A percentile compares a stretch with the other conserved stretches of the same genome.
Evolutionary conservation across 2,113 vertebrate species (phyloP).

Genomic region (Triplophysa rosa): DNA sequence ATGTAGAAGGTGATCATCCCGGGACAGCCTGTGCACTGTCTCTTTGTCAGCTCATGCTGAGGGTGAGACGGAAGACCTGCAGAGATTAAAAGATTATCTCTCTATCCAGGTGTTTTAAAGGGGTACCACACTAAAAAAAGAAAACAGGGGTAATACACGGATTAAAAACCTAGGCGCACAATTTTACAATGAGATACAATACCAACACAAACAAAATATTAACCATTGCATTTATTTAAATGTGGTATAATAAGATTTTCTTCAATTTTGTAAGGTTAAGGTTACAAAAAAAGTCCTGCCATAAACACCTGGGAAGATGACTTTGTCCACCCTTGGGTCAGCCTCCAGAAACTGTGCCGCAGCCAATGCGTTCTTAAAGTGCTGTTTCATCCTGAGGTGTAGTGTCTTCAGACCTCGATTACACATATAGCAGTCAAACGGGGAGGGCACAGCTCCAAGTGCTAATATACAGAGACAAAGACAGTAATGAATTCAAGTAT

Average conservation of each 20-base stretch:
- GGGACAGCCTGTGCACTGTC: constrained; percentile 83
- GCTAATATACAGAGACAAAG: constrained; percentile 65
- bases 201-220: too few species aligned
- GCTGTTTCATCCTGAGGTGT: constrained; percentile 86
- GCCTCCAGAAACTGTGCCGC: constrained; percentile 82
- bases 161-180: too few species aligned
- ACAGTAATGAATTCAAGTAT: neutral
- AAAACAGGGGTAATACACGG: too few species aligned
- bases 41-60: constrained; percentile 80
- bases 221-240: too few species aligned
- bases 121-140: too few species aligned
- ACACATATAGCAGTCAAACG: constrained; percentile 90
- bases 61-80: constrained; percentile 90
- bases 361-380: constrained; percentile 83
- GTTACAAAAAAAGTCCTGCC: neutral
- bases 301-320: constrained; percentile 86
- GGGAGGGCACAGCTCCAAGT: constrained; percentile 86
- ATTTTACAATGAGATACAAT: too few species aligned
- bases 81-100: neutral
- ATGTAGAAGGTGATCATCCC: constrained; percentile 91
- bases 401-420: constrained; percentile 92
- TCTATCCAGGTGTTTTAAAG: too few species aligned
- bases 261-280: too few species aligned
- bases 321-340: constrained; percentile 80
- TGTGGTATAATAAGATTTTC: too few species aligned